Conservation (phyloP, 35 echinoderm and acorn worm genomes). For the Hemicentrotus pulcherrimus region DNA sequence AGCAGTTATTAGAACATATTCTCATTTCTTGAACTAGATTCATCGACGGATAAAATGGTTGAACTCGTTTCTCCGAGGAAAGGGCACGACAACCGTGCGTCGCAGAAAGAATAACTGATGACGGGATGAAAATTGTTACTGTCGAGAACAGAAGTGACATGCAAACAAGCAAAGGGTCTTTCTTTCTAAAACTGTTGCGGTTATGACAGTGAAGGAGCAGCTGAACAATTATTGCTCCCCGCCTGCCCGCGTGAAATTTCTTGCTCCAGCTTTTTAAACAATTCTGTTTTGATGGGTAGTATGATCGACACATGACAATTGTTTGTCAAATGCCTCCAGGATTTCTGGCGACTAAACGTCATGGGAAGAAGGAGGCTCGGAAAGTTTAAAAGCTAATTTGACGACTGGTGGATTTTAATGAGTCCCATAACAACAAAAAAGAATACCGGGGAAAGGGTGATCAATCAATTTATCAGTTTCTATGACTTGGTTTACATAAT, state of each 20-base stretch:
- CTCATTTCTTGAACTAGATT: neutral
- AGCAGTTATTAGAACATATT: neutral
- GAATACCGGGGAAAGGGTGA: neutral
- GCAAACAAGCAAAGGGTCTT: neutral
- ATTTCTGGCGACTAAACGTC: conserved; percentile 43
- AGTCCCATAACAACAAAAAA: neutral
- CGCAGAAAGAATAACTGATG: conserved; percentile 2
- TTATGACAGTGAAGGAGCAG: conserved; percentile 42
- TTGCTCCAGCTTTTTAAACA: conserved; percentile 44
- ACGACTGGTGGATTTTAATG: neutral
- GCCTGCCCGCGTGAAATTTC: conserved; percentile 28
- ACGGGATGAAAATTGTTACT: conserved; percentile 25
- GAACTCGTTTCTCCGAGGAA: neutral
- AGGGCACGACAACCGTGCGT: neutral
- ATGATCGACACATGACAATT: conserved; percentile 23
- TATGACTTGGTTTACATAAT: too few relatives aligned
- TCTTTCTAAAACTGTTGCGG: neutral
- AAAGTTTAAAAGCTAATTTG: neutral
- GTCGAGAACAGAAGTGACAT: conserved; percentile 6
- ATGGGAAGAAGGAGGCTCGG: neutral
- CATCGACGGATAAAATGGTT: neutral
- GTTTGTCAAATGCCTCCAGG: neutral
- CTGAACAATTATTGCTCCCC: conserved; percentile 35
- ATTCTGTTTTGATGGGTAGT: conserved; percentile 11
- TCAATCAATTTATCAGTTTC: neutral